Conservation (phyloP, 2,888 invertebrate genomes). For the Pterobdella sp. region DNA sequence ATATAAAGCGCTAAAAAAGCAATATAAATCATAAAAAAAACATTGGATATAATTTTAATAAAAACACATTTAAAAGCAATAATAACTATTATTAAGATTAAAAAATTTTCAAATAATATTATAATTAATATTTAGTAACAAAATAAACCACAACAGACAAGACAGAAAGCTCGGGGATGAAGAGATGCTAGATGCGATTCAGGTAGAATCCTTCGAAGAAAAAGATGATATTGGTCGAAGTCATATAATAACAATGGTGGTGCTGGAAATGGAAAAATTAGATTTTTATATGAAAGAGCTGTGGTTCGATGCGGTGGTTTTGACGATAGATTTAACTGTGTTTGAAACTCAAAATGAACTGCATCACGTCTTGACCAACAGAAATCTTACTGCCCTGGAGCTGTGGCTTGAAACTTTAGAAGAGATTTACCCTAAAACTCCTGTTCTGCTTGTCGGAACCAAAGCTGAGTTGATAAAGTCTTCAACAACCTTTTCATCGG, state of each 20-base stretch:
- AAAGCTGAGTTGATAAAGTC: slow-evolving; percentile 29
- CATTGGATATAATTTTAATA: too few relatives aligned
- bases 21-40: too few relatives aligned
- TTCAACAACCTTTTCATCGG: slow-evolving; percentile 29
- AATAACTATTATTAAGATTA: too few relatives aligned
- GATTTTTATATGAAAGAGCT: slow-evolving; percentile 22
- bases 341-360: slow-evolving; percentile 25
- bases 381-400: slow-evolving; percentile 27
- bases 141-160: background rate
- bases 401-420: slow-evolving; percentile 26
- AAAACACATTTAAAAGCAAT: too few relatives aligned
- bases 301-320: slow-evolving; percentile 18
- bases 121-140: background rate
- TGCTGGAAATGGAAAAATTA: slow-evolving; percentile 20
- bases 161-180: background rate
- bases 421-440: slow-evolving; percentile 25
- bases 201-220: slow-evolving; percentile 18
- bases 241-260: slow-evolving; percentile 20
- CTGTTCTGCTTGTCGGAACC: slow-evolving; percentile 31
- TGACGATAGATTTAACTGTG: slow-evolving; percentile 25
- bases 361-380: slow-evolving; percentile 1
- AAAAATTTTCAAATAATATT: too few relatives aligned
- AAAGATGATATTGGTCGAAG: slow-evolving; percentile 7
- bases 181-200: background rate
- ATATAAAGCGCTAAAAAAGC: too few relatives aligned